A percentile compares a stretch with the other conserved stretches of the same genome.
Evolutionary conservation across 2,797 vertebrate species (phyloP).

Genomic region (Lerista edwardsae): DNA sequence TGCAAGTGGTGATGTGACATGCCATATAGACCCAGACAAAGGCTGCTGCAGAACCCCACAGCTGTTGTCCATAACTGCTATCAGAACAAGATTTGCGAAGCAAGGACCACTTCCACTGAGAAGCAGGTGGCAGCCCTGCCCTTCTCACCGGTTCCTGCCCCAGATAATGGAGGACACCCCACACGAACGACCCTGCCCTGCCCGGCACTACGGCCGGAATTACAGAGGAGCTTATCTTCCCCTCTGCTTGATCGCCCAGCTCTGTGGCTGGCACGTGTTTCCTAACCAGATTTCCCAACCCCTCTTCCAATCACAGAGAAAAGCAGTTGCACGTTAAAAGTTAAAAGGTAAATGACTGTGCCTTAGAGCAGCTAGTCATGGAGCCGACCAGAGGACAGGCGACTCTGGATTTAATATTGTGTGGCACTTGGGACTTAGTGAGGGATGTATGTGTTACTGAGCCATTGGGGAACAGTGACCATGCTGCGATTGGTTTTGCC

Average conservation of each 20-base stretch:
- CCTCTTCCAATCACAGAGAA: background rate
- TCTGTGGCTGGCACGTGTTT: constrained; percentile 1
- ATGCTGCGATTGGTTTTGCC: too few relatives aligned
- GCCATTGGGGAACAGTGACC: too few relatives aligned
- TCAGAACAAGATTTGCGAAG: background rate
- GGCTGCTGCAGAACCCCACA: constrained; percentile 33
- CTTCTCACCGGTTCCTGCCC: constrained; percentile 24
- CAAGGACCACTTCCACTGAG: constrained; percentile 19
- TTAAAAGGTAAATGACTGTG: too few relatives aligned
- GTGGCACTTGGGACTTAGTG: too few relatives aligned
- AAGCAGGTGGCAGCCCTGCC: constrained; percentile 3
- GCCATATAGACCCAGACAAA: constrained; percentile 6
- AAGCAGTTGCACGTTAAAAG: background rate
- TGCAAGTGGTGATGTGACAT: constrained; percentile 33
- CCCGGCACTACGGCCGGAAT: constrained; percentile 11
- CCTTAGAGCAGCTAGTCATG: too few relatives aligned
- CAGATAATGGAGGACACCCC: background rate
- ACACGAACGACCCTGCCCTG: background rate
- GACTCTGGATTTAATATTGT: too few relatives aligned
- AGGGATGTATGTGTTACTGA: too few relatives aligned
- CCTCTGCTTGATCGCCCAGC: background rate
- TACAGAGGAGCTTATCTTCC: background rate
- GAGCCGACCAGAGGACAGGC: too few relatives aligned
- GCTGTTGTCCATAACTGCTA: background rate
- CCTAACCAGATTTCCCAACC: background rate